Evolutionary conservation across 2,888 invertebrate genomes (phyloP).

Genomic region (Eutolmus rufibarbis): DNA sequence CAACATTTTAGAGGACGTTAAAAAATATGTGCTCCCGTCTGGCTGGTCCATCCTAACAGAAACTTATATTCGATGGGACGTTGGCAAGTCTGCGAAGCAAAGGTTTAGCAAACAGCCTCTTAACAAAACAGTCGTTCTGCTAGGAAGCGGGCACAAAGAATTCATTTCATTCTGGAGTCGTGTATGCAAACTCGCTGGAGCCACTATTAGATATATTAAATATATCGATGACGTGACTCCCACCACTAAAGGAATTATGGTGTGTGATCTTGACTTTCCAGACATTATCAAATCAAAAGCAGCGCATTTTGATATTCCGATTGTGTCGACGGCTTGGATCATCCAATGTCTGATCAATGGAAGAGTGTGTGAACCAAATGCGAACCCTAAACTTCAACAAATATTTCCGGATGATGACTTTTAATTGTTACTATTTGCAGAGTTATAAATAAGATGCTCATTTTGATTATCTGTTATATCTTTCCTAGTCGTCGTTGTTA

Average conservation of each 20-base stretch:
- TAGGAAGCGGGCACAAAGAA: conserved; percentile 66
- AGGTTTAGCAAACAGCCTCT: conserved; percentile 63
- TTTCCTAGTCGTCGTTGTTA: not conserved
- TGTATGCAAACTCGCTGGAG: conserved; percentile 68
- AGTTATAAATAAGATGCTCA: not conserved
- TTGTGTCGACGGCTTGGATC: conserved; percentile 75
- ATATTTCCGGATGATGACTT: conserved; percentile 19
- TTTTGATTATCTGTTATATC: not conserved
- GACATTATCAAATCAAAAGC: conserved; percentile 66
- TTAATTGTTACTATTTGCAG: not conserved
- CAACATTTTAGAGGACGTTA: conserved; percentile 61
- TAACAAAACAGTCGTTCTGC: conserved; percentile 64
- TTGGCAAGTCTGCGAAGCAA: conserved; percentile 55
- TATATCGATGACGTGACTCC: conserved; percentile 64
- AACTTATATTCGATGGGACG: conserved; percentile 61
- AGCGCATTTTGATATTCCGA: conserved; percentile 67
- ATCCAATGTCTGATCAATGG: conserved; percentile 74
- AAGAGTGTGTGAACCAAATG: conserved; percentile 63
- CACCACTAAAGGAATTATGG: conserved; percentile 65
- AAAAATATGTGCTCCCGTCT: conserved; percentile 67
- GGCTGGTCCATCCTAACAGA: conserved; percentile 68
- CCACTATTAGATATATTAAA: conserved; percentile 64
- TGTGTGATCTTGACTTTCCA: conserved; percentile 72
- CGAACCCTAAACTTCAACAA: not conserved
- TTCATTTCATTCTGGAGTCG: conserved; percentile 70